phyloP scores from a whole-genome alignment of 1,140 invertebrate species.

The Bombus affinis region DNA sequence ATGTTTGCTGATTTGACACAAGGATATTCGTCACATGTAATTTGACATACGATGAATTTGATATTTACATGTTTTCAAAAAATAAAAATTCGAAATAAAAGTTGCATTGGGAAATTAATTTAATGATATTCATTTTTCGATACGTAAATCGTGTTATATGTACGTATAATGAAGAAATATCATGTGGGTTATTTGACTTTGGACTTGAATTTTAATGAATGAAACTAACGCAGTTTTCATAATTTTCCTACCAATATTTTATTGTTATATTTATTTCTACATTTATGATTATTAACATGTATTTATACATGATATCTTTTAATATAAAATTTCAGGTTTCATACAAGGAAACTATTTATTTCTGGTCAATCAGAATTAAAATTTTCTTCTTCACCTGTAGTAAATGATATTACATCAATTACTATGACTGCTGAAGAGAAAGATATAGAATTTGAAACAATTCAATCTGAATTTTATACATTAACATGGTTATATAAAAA shows the following conservation, averaged over 20 bases:
- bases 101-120: neutral
- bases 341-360: slow-evolving; percentile 35
- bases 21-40: neutral
- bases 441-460: slow-evolving; percentile 53
- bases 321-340: slow-evolving; percentile 51
- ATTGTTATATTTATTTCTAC: neutral
- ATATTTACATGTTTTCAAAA: neutral
- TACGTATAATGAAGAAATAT: neutral
- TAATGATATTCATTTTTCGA: neutral
- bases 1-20: slow-evolving; percentile 9
- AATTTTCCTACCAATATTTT: neutral
- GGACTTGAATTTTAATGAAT: slow-evolving; percentile 20
- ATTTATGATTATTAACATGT: neutral
- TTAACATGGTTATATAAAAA: slow-evolving; percentile 86
- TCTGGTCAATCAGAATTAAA: slow-evolving; percentile 29
- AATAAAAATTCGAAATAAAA: neutral
- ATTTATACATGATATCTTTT: neutral
- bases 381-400: neutral
- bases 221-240: neutral
- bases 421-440: slow-evolving; percentile 74
- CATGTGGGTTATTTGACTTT: neutral
- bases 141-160: neutral
- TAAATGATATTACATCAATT: slow-evolving; percentile 66
- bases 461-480: slow-evolving; percentile 67
- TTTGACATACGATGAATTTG: slow-evolving; percentile 3